phyloP scores from a whole-genome alignment of 2,113 vertebrate genomes.

The Buteo buteo region DNA sequence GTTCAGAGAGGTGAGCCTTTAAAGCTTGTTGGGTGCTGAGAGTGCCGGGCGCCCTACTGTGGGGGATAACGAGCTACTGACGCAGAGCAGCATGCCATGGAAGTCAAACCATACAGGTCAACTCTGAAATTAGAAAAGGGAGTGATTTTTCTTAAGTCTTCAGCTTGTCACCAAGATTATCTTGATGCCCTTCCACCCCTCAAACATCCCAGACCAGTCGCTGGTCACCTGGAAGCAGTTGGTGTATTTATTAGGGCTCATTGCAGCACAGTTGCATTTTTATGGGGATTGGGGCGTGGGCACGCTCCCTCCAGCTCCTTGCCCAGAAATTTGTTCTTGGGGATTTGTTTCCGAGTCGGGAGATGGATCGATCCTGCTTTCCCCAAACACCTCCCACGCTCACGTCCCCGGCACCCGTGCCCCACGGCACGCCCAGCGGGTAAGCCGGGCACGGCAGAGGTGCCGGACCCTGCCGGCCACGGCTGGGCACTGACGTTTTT shows the following conservation, averaged over 20 bases:
- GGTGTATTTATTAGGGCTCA: background rate
- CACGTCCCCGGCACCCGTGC: fast-evolving
- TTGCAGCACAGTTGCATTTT: fast-evolving
- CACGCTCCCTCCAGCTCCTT: fast-evolving
- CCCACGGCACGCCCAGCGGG: fast-evolving
- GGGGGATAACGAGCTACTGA: background rate
- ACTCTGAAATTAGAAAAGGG: background rate
- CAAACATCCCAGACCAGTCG: fast-evolving
- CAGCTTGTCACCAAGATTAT: background rate
- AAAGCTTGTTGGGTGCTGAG: fast-evolving
- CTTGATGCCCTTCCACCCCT: too few species aligned
- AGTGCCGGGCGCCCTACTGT: fast-evolving
- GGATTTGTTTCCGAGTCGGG: fast-evolving
- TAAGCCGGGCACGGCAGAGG: background rate
- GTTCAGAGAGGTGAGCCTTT: fast-evolving
- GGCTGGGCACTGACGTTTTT: too few species aligned
- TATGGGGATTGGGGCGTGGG: fast-evolving
- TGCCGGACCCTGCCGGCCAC: fast-evolving
- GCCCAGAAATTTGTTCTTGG: background rate
- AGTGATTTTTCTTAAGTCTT: background rate
- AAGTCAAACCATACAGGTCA: background rate
- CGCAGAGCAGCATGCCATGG: background rate
- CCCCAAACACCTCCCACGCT: background rate
- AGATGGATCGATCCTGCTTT: background rate
- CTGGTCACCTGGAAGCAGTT: background rate